Evolutionary conservation across 2,888 invertebrate genomes (phyloP).

Genomic region (Rambutsinella grinnellia): DNA sequence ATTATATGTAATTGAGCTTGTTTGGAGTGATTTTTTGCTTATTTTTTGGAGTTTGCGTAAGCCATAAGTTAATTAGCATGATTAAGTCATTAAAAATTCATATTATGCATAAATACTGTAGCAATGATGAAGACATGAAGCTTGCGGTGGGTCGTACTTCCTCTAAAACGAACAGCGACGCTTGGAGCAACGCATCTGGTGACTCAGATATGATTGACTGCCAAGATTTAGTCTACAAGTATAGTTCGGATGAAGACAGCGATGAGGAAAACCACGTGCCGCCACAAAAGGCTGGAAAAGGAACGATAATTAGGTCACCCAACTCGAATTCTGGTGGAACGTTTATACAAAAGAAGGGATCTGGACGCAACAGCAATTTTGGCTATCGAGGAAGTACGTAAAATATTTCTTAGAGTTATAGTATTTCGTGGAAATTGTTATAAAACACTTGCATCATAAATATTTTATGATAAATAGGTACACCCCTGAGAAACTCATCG

Average conservation of each 20-base stretch:
- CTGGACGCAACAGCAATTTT: slow-evolving; percentile 27
- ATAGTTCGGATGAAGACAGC: slow-evolving; percentile 58
- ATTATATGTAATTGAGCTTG: no score
- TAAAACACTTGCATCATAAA: no score
- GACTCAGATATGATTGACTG: slow-evolving; percentile 49
- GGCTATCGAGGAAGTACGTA: slow-evolving; percentile 30
- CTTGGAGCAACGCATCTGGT: slow-evolving; percentile 49
- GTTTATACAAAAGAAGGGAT: slow-evolving; percentile 43
- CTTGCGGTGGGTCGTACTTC: slow-evolving; percentile 15
- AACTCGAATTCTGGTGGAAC: slow-evolving; percentile 27
- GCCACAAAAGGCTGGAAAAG: slow-evolving; percentile 14
- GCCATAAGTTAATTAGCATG: slow-evolving; percentile 10
- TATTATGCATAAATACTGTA: not conserved
- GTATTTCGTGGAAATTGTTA: no score
- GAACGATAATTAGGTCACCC: slow-evolving; percentile 31
- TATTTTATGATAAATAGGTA: slow-evolving; percentile 28
- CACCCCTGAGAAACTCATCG: slow-evolving; percentile 52
- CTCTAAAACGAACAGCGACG: slow-evolving; percentile 4
- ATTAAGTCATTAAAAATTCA: no score
- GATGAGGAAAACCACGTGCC: slow-evolving; percentile 45
- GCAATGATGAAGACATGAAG: slow-evolving; percentile 16
- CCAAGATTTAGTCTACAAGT: slow-evolving; percentile 57
- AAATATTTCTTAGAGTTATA: no score
- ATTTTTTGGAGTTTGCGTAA: not conserved
- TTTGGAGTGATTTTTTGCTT: no score